Evolutionary conservation across 1,140 invertebrate species (phyloP).

Genomic region (Trialeurodes vaporariorum): DNA sequence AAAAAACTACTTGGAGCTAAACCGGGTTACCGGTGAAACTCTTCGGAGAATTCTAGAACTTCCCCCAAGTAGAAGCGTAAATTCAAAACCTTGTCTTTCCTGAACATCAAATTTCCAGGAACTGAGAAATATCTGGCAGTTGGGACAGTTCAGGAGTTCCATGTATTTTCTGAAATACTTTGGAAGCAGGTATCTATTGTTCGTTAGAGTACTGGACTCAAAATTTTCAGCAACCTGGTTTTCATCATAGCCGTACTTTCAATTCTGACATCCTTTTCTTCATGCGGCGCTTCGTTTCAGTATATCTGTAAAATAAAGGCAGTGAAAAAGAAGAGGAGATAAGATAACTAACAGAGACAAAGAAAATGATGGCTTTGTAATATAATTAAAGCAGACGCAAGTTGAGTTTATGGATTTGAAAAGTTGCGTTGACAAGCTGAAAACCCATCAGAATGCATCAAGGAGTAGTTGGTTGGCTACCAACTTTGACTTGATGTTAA

Average conservation of each 20-base stretch:
- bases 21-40: no score
- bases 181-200: no score
- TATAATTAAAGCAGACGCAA: no score
- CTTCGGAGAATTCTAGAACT: no score
- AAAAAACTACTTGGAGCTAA: no score
- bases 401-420: neutral
- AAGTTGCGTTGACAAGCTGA: neutral
- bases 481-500: neutral
- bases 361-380: no score
- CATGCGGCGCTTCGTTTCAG: constrained; percentile 51
- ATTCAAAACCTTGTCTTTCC: no score
- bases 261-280: constrained; percentile 57
- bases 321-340: constrained; percentile 12
- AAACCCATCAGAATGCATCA: neutral
- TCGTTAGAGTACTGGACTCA: neutral
- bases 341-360: neutral
- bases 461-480: neutral
- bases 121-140: no score
- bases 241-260: constrained; percentile 46
- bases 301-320: constrained; percentile 41
- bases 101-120: no score
- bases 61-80: no score
- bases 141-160: no score
- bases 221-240: neutral
- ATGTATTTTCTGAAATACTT: no score